Conservation (phyloP, 2,797 vertebrate species). For the Neosilurus mollespiculum region DNA sequence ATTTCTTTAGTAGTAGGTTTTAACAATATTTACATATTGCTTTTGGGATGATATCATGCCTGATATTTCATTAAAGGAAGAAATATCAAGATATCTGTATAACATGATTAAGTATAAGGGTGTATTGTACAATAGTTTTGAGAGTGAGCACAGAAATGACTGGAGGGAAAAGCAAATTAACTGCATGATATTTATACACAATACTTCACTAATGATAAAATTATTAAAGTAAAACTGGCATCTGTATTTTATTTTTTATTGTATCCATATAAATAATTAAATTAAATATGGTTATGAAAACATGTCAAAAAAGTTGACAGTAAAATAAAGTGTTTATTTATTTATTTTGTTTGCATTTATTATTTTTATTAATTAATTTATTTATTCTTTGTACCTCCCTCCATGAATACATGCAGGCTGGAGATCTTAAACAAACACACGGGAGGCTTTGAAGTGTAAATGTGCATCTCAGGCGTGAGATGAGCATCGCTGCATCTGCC, state of each 20-base stretch:
- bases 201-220: background rate
- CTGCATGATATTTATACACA: no score
- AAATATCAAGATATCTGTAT: background rate
- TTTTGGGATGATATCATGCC: background rate
- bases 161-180: background rate
- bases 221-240: background rate
- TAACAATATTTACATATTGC: background rate
- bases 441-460: constrained; percentile 70
- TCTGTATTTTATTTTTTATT: background rate
- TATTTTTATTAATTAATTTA: constrained; percentile 33
- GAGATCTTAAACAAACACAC: constrained; percentile 60
- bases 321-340: no score
- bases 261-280: no score
- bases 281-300: background rate
- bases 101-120: background rate
- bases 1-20: background rate
- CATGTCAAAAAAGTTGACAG: background rate
- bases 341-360: constrained; percentile 26
- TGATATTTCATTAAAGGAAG: background rate
- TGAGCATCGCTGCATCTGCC: constrained; percentile 51
- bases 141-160: background rate
- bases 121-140: background rate
- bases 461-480: constrained; percentile 61
- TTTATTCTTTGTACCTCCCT: constrained; percentile 36
- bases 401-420: constrained; percentile 41